Conservation (phyloP, 92 coral and sea anemone genomes). For the Porites lobata region DNA sequence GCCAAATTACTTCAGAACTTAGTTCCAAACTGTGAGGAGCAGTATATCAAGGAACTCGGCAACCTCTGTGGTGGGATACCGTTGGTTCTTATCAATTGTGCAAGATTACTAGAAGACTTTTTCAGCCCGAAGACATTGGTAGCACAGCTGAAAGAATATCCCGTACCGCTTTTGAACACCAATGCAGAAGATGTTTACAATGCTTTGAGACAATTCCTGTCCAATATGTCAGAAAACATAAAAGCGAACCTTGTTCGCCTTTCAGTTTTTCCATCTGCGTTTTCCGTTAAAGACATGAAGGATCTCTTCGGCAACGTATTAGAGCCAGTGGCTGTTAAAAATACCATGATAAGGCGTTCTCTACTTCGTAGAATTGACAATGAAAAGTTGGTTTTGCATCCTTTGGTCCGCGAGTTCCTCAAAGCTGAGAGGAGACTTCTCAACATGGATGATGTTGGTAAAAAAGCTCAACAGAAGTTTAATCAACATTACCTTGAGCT, state of each 20-base stretch:
- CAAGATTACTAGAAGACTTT: no score
- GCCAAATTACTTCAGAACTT: not conserved
- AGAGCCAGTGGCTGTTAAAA: not conserved
- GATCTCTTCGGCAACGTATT: not conserved
- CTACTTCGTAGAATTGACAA: not conserved
- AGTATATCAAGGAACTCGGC: not conserved
- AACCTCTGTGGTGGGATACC: not conserved
- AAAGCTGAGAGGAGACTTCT: not conserved
- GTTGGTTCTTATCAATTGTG: no score
- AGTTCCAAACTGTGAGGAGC: not conserved
- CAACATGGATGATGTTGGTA: not conserved
- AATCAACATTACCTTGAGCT: conserved; percentile 3
- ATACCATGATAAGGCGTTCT: not conserved
- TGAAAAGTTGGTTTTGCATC: conserved; percentile 3
- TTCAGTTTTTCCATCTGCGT: conserved; percentile 12
- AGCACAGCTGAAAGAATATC: not conserved
- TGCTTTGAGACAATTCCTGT: not conserved
- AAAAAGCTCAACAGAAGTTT: not conserved
- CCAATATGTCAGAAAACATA: not conserved
- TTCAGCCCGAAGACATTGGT: not conserved
- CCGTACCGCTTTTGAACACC: not conserved
- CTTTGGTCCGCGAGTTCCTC: conserved; percentile 23
- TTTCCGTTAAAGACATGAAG: not conserved
- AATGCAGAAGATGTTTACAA: not conserved
- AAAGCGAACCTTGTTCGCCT: not conserved